Evolutionary conservation across 30 jellyfish, hydroid and myxozoan species (phyloP), one percentile per base, ranked within the genome.

Genomic region (Calvadosia cruxmelitensis): DNA sequence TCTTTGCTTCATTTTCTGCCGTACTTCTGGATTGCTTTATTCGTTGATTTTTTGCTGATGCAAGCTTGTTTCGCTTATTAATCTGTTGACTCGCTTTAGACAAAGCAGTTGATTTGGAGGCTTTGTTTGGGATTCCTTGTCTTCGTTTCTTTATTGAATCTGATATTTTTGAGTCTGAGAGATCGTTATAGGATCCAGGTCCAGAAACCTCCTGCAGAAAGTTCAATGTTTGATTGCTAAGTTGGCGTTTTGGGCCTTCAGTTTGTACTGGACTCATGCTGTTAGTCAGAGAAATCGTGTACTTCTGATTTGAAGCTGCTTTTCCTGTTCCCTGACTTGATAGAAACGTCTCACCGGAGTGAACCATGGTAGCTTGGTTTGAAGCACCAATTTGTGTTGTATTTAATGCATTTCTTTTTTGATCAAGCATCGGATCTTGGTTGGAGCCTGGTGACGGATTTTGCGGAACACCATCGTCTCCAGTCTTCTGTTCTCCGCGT

Each of bases 401-500:
- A n/a, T n/a, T n/a, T n/a, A n/a, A n/a, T n/a, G n/a, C n/a, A n/a
- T n/a, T n/a, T n/a, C n/a, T n/a, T n/a, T n/a, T n/a, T n/a, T n/a
- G n/a, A n/a, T n/a, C n/a, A n/a, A n/a, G n/a, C n/a, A n/a, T n/a
- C n/a, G n/a, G n/a, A n/a, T n/a, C n/a, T n/a, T n/a, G n/a, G n/a
- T n/a, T n/a, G n/a, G n/a, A n/a, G n/a, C 57, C 57, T 42, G 57
- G 57, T 10, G 57, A 42, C 10, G 57, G 57, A 20, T 42, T 42
- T 20, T 42, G 57, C 57, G 20, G 57, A 5, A 42, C 57, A 20
- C 15, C 57, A 42, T n/a, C n/a, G n/a, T n/a, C n/a, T n/a, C n/a
- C n/a, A n/a, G n/a, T n/a, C n/a, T n/a, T 49, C 49, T 36, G 53
- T 70, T 71, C 31, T 26, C 52, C 1, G 26, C 64, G 24, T 63